These are phyloP conservation scores for Florisuga fusca DNA, from an alignment of 2,797 vertebrate species.

Conservation along the genomic window DNA sequence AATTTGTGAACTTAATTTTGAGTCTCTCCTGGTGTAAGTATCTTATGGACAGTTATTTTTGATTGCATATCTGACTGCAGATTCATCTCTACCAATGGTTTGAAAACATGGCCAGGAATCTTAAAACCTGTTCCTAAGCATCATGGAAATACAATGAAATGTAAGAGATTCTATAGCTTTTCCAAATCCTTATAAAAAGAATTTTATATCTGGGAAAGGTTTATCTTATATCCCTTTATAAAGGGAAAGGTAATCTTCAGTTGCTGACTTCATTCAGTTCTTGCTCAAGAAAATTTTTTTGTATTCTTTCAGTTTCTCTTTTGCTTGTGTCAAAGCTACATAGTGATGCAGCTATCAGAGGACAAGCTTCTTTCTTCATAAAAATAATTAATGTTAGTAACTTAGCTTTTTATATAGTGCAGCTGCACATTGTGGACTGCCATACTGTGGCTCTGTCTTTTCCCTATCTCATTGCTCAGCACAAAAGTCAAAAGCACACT, in stretches of 20 bases:
- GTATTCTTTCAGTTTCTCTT: neutral
- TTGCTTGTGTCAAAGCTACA: neutral
- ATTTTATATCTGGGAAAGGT: neutral
- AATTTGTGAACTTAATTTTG: neutral
- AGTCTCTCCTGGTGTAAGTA: neutral
- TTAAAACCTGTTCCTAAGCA: neutral
- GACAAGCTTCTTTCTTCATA: neutral
- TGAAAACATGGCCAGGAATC: neutral
- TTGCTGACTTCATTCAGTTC: neutral
- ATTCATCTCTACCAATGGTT: neutral
- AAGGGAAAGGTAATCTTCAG: neutral
- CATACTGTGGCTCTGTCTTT: neutral
- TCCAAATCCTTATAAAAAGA: neutral
- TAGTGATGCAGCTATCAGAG: neutral
- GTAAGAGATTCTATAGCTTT: neutral
- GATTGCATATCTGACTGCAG: neutral
- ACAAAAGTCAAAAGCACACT: neutral
- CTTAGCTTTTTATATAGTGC: neutral
- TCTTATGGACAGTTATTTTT: neutral
- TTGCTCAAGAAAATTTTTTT: neutral
- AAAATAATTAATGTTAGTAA: conserved; percentile 7
- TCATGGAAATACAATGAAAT: neutral
- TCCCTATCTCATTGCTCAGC: neutral
- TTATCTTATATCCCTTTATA: neutral
- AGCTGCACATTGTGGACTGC: neutral